Conservation (phyloP, 2,797 vertebrate genomes). For the Tangara arthus region DNA sequence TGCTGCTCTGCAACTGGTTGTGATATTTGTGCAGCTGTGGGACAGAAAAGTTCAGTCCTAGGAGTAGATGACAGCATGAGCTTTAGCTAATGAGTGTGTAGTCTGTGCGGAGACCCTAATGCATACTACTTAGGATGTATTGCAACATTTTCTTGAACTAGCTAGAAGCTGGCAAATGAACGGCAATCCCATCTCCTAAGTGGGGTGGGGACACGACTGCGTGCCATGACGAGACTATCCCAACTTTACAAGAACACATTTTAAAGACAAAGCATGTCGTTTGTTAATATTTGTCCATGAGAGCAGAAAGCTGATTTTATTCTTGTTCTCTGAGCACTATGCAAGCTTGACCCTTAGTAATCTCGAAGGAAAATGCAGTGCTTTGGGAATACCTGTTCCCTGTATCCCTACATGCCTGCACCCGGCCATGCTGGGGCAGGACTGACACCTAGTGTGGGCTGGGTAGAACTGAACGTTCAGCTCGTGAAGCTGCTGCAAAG, state of each 20-base stretch:
- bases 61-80: background rate
- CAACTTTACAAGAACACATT: background rate
- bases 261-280: rapidly evolving
- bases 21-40: background rate
- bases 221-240: background rate
- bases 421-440: background rate
- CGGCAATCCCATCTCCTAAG: background rate
- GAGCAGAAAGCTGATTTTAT: background rate
- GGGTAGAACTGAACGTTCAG: rapidly evolving
- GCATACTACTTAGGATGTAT: background rate
- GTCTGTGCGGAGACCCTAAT: background rate
- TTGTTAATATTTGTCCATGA: rapidly evolving
- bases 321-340: background rate
- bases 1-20: background rate
- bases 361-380: rapidly evolving
- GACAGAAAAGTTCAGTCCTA: background rate
- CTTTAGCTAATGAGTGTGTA: background rate
- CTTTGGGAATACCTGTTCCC: rapidly evolving
- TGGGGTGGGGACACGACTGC: background rate
- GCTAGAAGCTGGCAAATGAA: background rate
- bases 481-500: background rate
- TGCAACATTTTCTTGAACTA: background rate
- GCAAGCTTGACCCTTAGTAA: rapidly evolving
- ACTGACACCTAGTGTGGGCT: conserved; percentile 43
- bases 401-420: rapidly evolving